Conservation (phyloP, 2,888 invertebrate genomes). For the Rhodophaea formosa region DNA sequence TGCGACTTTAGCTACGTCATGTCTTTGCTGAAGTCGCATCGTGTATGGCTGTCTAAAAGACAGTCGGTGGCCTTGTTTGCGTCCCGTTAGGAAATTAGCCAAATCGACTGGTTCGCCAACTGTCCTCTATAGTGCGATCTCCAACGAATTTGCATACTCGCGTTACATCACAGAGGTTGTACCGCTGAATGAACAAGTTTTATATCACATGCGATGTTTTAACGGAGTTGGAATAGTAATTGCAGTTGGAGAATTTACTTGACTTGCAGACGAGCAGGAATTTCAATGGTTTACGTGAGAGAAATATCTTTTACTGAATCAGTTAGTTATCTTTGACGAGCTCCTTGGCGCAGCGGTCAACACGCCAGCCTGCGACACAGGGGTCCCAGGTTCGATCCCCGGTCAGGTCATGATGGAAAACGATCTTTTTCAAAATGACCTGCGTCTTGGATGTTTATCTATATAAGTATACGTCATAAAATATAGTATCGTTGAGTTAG, state of each 20-base stretch:
- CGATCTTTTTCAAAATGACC: too few relatives aligned
- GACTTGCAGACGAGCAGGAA: not conserved
- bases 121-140: not conserved
- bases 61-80: slow-evolving; percentile 1
- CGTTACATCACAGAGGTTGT: slow-evolving; percentile 7
- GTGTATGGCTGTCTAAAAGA: not conserved
- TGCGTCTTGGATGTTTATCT: too few relatives aligned
- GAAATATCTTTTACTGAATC: too few relatives aligned
- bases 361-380: too few relatives aligned
- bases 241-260: not conserved
- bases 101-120: slow-evolving; percentile 8
- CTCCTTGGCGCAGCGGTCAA: too few relatives aligned
- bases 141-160: slow-evolving; percentile 10
- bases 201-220: not conserved
- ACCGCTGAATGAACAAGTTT: slow-evolving; percentile 7
- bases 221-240: not conserved
- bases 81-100: slow-evolving; percentile 14
- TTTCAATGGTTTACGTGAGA: too few relatives aligned
- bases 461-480: too few relatives aligned
- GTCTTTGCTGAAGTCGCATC: not conserved
- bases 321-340: too few relatives aligned
- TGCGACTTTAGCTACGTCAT: not conserved
- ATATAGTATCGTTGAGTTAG: too few relatives aligned
- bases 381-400: too few relatives aligned
- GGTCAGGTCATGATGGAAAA: too few relatives aligned